Evolutionary conservation across 2,113 vertebrate genomes (phyloP), one percentile per base, ranked within the genome.

Genomic region (Entelurus aequoreus): DNA sequence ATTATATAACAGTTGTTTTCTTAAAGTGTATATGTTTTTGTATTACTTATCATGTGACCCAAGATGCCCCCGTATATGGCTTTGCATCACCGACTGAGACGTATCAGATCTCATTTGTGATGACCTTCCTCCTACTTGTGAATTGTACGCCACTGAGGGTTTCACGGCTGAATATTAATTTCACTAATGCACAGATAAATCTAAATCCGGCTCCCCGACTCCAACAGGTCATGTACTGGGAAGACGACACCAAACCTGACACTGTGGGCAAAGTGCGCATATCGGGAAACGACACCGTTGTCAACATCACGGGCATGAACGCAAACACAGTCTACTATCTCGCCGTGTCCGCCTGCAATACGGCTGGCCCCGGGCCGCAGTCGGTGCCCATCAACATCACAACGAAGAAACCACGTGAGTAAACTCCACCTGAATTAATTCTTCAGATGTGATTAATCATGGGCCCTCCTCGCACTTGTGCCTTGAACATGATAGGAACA

Each of bases 371-470:
- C 0, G 94, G 96, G 16, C 94, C 95, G 9, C 95, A 94, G 52
- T 95, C 94, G 0, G 76, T 74, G 50, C 92, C 94, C 0, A 92
- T 95, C 52, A 98, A 95, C 56, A 88, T 89, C 61, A 98, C 95
- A 75, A 98, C 96, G 35, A 95, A 93, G 89, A 97, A 96, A 80
- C 92, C 92, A 65, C 93, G 96, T 98, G 86, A 84, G 96, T 94
- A 66, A 0, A 8, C 14, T 57, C 52, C 62, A 42, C 28, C 5
- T 69, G 38, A 60, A 51, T 66, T 63, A 4, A 53, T 64, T 53
- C 66, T 60, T 53, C 62, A 61, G 72, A 36, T 47, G 38, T 38
- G 38, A 48, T 62, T 9, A 12, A 62, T 64, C 49, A 15, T 57
- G 54, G 67, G 61, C 15, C 14, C 8, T 28, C 59, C 8, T 28